Conservation (phyloP, 2,113 vertebrate species). For the Condylura cristata region DNA sequence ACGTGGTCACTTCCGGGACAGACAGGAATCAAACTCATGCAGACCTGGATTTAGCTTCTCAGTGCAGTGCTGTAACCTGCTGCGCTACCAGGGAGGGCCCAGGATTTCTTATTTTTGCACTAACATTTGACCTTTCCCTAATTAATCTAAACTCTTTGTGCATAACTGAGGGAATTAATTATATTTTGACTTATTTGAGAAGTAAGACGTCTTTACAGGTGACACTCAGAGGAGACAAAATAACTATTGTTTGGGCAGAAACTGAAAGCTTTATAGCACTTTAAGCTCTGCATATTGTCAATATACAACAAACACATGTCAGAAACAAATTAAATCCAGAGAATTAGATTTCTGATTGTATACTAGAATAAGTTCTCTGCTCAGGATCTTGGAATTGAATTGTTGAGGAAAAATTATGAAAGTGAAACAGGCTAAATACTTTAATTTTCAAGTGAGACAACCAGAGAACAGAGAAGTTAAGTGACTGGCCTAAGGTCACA, state of each 20-base stretch:
- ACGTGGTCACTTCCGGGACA: no score
- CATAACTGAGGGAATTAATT: background rate
- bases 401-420: background rate
- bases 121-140: constrained; percentile 5
- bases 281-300: background rate
- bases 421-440: background rate
- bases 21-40: no score
- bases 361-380: background rate
- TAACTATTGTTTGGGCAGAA: constrained; percentile 26
- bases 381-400: background rate
- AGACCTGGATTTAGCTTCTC: no score
- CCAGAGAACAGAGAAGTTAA: background rate
- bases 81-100: no score
- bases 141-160: constrained; percentile 2
- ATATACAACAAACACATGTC: constrained; percentile 35
- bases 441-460: background rate
- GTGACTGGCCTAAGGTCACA: background rate
- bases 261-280: constrained; percentile 1
- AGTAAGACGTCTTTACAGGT: constrained; percentile 2
- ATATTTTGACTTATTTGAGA: constrained; percentile 54
- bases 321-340: constrained; percentile 21
- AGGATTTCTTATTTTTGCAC: background rate
- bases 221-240: constrained; percentile 16
- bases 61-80: no score
- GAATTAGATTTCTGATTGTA: background rate